Evolutionary conservation across 92 coral and sea anemone genomes (phyloP).

Genomic region (Actinernus sp.): DNA sequence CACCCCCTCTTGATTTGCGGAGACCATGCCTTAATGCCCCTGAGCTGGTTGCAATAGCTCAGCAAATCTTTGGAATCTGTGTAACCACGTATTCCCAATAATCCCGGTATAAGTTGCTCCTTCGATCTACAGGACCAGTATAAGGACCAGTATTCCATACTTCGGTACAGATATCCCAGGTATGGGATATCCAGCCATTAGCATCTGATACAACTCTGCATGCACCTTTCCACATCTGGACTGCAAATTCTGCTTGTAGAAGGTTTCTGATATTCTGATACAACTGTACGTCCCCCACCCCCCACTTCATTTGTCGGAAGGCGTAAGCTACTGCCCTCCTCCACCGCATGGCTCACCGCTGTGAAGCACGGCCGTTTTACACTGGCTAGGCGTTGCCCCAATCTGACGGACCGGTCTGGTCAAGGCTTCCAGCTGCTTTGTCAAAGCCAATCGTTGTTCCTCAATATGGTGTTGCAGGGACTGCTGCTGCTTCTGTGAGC

Average conservation of each 20-base stretch:
- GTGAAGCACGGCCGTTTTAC: slow-evolving; percentile 29
- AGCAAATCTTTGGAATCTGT: slow-evolving; percentile 47
- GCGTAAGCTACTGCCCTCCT: slow-evolving; percentile 17
- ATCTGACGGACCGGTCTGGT: slow-evolving; percentile 2
- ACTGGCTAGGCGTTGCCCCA: too few relatives aligned
- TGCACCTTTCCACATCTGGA: slow-evolving; percentile 7
- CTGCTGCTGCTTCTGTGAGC: slow-evolving; percentile 9
- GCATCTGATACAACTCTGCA: background rate
- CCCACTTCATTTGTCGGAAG: slow-evolving; percentile 11
- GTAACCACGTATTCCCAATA: slow-evolving; percentile 59
- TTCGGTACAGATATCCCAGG: slow-evolving; percentile 14
- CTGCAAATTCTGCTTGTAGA: slow-evolving; percentile 14
- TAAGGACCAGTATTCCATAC: slow-evolving; percentile 37
- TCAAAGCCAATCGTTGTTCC: background rate
- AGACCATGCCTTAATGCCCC: background rate
- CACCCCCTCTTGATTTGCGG: background rate
- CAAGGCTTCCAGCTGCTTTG: background rate
- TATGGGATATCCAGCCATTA: slow-evolving; percentile 27
- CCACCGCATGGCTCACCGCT: slow-evolving; percentile 41
- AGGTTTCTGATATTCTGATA: slow-evolving; percentile 15
- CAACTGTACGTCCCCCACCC: slow-evolving; percentile 9
- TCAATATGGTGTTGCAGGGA: background rate
- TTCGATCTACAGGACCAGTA: too few relatives aligned
- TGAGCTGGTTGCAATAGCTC: too few relatives aligned
- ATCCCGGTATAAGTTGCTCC: too few relatives aligned